These are phyloP conservation scores for Halocynthia aurantium DNA, from an alignment of 23 tunicate species.

Conservation along the genomic window DNA sequence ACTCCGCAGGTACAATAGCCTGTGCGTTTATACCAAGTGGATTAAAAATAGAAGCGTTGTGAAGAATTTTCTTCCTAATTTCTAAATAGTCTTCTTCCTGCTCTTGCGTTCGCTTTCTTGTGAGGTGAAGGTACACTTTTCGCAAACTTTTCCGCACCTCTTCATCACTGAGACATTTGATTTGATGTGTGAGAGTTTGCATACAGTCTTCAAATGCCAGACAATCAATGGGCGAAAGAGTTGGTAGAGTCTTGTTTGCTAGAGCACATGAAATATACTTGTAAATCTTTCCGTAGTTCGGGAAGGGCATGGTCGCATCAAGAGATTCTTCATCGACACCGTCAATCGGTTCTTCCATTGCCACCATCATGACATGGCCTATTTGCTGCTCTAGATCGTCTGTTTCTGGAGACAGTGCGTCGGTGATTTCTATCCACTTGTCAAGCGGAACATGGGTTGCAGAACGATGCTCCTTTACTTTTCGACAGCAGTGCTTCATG, in stretches of 20 bases:
- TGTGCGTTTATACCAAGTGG: conserved; percentile 55
- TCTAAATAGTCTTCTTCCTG: conserved; percentile 43
- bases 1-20: conserved; percentile 44
- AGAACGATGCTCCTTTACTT: too few species aligned
- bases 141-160: conserved; percentile 49
- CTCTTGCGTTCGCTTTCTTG: conserved; percentile 10
- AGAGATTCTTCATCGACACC: not conserved
- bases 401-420: conserved; percentile 37
- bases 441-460: conserved; percentile 16
- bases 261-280: conserved; percentile 56
- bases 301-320: conserved; percentile 31
- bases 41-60: conserved; percentile 36
- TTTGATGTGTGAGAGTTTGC: conserved; percentile 55
- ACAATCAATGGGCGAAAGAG: conserved; percentile 46
- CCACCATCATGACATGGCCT: conserved; percentile 43
- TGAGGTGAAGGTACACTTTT: conserved; percentile 22
- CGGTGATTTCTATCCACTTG: conserved; percentile 45
- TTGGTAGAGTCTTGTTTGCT: conserved; percentile 37
- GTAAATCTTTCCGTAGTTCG: conserved; percentile 47
- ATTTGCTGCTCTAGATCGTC: conserved; percentile 45
- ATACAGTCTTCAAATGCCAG: conserved; percentile 65
- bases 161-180: conserved; percentile 43
- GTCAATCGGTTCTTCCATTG: conserved; percentile 49
- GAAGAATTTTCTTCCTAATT: conserved; percentile 12
- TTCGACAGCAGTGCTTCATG: too few species aligned